A percentile compares a stretch with the other conserved stretches of the same genome.
phyloP scores from a whole-genome alignment of 2,888 invertebrate species.

The Tupiocoris notatus region DNA sequence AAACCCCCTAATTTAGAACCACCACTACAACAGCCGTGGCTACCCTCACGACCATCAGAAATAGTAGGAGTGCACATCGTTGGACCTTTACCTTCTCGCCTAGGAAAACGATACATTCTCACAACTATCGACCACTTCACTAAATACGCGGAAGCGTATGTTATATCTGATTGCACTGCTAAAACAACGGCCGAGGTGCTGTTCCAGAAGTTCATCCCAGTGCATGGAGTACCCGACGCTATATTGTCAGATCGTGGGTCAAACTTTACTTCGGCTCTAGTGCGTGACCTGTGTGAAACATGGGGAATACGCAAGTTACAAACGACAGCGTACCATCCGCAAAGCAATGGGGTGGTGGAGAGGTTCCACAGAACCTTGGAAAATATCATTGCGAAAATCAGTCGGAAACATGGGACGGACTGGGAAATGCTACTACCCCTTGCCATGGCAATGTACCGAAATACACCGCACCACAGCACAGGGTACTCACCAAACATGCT shows the following conservation, averaged over 20 bases:
- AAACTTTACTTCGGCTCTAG: slow-evolving; percentile 50
- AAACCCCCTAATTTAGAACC: slow-evolving; percentile 46
- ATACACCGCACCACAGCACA: slow-evolving; percentile 50
- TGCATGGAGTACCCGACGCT: slow-evolving; percentile 51
- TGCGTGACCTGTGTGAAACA: neutral
- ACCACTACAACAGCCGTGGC: slow-evolving; percentile 52
- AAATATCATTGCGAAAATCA: slow-evolving; percentile 51
- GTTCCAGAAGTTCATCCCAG: slow-evolving; percentile 51
- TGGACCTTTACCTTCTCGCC: slow-evolving; percentile 51
- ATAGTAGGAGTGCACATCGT: slow-evolving; percentile 52
- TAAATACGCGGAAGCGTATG: no score
- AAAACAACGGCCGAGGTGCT: slow-evolving; percentile 51
- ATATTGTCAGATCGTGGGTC: slow-evolving; percentile 54
- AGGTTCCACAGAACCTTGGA: slow-evolving; percentile 51
- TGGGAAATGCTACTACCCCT: slow-evolving; percentile 52
- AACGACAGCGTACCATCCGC: no score
- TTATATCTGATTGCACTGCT: slow-evolving; percentile 52
- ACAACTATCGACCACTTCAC: slow-evolving; percentile 51
- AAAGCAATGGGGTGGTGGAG: no score
- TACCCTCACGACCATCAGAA: slow-evolving; percentile 50
- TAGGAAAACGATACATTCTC: slow-evolving; percentile 52
- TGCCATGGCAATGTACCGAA: slow-evolving; percentile 51
- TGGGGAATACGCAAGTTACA: slow-evolving; percentile 43
- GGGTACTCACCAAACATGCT: slow-evolving; percentile 45
- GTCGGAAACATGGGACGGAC: slow-evolving; percentile 50